Conservation (phyloP, 2,113 vertebrate genomes). For the Xiphophorus hellerii region DNA sequence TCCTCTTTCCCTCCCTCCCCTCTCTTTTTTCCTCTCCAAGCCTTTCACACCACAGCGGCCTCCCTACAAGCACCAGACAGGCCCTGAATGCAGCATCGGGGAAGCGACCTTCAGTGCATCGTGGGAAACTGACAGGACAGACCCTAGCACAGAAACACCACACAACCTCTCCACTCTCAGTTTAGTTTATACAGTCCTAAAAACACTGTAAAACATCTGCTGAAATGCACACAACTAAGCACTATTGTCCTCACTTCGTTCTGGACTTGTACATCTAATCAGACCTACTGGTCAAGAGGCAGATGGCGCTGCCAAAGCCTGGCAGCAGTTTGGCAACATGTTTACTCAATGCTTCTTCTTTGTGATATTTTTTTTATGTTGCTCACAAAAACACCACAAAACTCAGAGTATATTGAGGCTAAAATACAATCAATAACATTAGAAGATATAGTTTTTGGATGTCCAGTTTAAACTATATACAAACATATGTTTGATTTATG, state of each 20-base stretch:
- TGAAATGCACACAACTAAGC: slow-evolving; percentile 14
- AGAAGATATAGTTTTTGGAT: not conserved
- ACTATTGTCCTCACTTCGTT: not conserved
- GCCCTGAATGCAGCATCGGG: slow-evolving; percentile 29
- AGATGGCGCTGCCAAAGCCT: not conserved
- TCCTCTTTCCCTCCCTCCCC: not conserved
- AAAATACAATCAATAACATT: not conserved
- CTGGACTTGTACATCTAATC: slow-evolving; percentile 15
- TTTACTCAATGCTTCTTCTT: not conserved
- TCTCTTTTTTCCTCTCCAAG: slow-evolving; percentile 18
- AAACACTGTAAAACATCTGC: slow-evolving; percentile 7
- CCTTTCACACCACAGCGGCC: slow-evolving; percentile 56
- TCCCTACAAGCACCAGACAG: slow-evolving; percentile 46
- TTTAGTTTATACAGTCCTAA: not conserved
- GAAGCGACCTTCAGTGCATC: slow-evolving; percentile 52
- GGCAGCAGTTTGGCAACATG: too few relatives aligned
- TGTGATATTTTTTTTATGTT: not conserved
- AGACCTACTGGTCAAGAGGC: slow-evolving; percentile 6
- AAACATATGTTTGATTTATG: too few relatives aligned
- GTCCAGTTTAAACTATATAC: not conserved
- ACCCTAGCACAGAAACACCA: not conserved
- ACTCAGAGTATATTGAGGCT: not conserved
- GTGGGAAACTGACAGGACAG: slow-evolving; percentile 23
- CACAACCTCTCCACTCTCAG: slow-evolving; percentile 1
- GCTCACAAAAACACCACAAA: not conserved